phyloP scores from a whole-genome alignment of 2,888 invertebrate species.

The Amiota mariae region DNA sequence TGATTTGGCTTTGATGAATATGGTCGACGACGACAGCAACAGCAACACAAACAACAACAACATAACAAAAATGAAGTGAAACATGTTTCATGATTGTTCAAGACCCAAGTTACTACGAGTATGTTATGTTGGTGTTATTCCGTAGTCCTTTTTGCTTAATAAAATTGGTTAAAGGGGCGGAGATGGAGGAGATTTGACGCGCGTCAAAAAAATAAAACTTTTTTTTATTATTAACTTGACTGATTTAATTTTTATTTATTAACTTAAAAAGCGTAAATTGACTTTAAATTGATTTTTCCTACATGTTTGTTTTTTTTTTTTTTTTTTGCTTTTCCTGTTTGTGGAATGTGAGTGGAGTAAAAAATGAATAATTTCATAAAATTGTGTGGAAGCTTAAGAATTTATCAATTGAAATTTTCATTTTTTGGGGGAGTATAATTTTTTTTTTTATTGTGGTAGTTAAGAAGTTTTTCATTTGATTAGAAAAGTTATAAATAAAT shows the following conservation, averaged over 20 bases:
- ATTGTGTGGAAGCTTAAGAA: neutral
- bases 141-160: too few species aligned
- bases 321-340: neutral
- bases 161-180: too few species aligned
- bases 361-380: neutral
- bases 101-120: too few species aligned
- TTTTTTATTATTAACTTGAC: constrained; percentile 47
- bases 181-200: too few species aligned
- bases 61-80: too few species aligned
- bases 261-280: constrained; percentile 53
- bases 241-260: constrained; percentile 63
- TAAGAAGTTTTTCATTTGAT: neutral
- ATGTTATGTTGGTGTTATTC: too few species aligned
- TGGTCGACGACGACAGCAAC: too few species aligned
- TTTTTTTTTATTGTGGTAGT: neutral
- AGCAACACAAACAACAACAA: too few species aligned
- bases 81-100: too few species aligned
- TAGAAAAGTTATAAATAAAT: neutral
- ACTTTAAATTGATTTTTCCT: constrained; percentile 57
- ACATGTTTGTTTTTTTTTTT: neutral
- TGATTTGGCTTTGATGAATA: too few species aligned
- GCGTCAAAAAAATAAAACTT: too few species aligned
- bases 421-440: constrained; percentile 1
- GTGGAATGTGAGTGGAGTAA: too few species aligned
- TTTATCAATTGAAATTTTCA: neutral